phyloP scores from a whole-genome alignment of 2,888 invertebrate genomes.

The Epinotia bilunana region DNA sequence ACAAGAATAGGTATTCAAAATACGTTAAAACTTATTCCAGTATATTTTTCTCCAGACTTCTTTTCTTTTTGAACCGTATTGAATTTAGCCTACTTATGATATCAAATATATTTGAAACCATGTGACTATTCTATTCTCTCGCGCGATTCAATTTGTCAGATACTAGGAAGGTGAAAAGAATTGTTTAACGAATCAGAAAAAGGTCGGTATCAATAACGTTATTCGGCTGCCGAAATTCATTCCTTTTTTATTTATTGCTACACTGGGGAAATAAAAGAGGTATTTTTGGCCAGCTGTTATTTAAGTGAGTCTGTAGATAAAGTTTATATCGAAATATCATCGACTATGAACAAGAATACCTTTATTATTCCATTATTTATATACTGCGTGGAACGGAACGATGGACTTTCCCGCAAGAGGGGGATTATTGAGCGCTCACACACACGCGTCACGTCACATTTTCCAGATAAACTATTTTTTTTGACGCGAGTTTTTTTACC shows the following conservation, averaged over 20 bases:
- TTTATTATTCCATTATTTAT: too few species aligned
- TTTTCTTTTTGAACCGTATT: slow-evolving; percentile 27
- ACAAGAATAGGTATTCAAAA: not conserved
- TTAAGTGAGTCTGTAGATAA: not conserved
- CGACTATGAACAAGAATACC: too few species aligned
- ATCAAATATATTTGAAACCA: slow-evolving; percentile 19
- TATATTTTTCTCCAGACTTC: slow-evolving; percentile 11
- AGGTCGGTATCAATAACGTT: slow-evolving; percentile 44
- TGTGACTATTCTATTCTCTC: slow-evolving; percentile 27
- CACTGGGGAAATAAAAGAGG: slow-evolving; percentile 20
- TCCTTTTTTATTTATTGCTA: slow-evolving; percentile 33
- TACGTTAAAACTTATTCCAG: not conserved
- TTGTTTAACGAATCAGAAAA: slow-evolving; percentile 57
- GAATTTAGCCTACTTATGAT: not conserved
- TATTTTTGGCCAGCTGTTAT: slow-evolving; percentile 16
- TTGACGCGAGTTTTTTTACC: too few species aligned
- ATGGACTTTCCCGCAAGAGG: too few species aligned
- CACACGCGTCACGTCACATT: too few species aligned
- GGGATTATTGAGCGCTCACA: too few species aligned
- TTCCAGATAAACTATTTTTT: too few species aligned
- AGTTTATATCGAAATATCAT: not conserved
- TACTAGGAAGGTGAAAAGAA: slow-evolving; percentile 45
- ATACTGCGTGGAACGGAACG: too few species aligned
- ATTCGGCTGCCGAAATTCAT: slow-evolving; percentile 36
- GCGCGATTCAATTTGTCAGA: slow-evolving; percentile 35